Conservation (phyloP, 2,888 invertebrate genomes). For the Busseola fusca region DNA sequence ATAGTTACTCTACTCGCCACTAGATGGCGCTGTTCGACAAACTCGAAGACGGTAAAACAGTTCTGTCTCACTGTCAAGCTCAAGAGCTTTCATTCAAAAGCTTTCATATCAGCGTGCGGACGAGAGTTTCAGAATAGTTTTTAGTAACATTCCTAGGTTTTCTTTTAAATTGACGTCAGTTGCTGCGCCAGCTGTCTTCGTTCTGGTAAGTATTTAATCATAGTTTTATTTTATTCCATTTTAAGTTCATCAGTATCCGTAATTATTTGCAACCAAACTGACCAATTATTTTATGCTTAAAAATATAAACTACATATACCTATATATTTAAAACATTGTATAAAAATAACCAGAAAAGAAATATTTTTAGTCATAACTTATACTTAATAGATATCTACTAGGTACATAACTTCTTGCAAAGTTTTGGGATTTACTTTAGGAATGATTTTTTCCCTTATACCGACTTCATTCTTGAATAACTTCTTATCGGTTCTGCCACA, state of each 20-base stretch:
- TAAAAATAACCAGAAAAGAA: neutral
- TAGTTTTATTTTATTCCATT: constrained; percentile 1
- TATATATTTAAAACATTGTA: neutral
- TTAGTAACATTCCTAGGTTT: constrained; percentile 11
- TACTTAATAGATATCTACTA: neutral
- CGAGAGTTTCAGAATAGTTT: constrained; percentile 48
- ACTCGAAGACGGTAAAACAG: constrained; percentile 59
- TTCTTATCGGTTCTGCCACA: neutral
- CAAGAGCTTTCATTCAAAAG: constrained; percentile 65
- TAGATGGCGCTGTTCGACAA: constrained; percentile 72
- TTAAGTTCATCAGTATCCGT: neutral
- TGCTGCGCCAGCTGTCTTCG: constrained; percentile 3
- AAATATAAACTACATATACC: no score
- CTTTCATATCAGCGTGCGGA: constrained; percentile 53
- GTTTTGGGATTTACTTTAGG: neutral
- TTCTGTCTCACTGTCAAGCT: constrained; percentile 45
- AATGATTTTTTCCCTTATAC: neutral
- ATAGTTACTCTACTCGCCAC: constrained; percentile 67
- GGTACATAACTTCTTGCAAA: neutral
- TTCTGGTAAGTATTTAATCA: constrained; percentile 41
- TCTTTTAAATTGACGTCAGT: constrained; percentile 5
- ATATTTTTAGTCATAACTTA: neutral
- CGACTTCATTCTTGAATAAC: neutral
- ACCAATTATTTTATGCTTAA: neutral
- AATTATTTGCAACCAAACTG: neutral